Percentiles rank a stretch among this genome's conserved stretches.
Conservation (phyloP, 2,113 vertebrate species). For the Apodemus sylvaticus region DNA sequence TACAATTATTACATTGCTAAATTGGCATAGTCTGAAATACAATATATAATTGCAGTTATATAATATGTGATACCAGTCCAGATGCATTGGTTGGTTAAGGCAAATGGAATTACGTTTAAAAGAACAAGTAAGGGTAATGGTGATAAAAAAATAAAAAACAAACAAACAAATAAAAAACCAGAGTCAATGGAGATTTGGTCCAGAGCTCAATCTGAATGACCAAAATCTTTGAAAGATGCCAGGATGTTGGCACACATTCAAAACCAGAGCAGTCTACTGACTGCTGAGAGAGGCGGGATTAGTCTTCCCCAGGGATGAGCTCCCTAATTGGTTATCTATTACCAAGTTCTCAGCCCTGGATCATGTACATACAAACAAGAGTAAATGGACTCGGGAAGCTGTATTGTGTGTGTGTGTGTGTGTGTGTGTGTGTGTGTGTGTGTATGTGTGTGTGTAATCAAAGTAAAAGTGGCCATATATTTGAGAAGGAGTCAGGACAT, state of each 20-base stretch:
- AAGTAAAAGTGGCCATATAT: background rate
- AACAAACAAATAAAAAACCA: background rate
- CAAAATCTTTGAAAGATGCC: background rate
- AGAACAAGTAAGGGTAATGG: background rate
- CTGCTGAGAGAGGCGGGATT: background rate
- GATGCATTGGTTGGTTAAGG: background rate
- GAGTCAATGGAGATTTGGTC: slow-evolving; percentile 1
- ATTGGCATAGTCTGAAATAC: background rate
- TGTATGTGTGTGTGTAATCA: background rate
- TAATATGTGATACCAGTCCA: background rate
- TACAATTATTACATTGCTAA: background rate
- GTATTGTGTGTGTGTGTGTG: background rate
- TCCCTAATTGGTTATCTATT: background rate
- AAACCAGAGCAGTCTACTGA: background rate
- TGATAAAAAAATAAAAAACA: background rate
- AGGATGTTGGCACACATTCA: background rate
- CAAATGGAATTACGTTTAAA: background rate
- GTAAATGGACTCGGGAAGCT: background rate
- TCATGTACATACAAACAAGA: background rate
- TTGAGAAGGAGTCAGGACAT: background rate
- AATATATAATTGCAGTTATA: background rate
- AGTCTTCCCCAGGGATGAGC: background rate
- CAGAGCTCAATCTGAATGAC: background rate
- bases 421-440: background rate
- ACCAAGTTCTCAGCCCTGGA: background rate